Percentiles rank a stretch among this genome's conserved stretches.
Evolutionary conservation across 2,888 invertebrate genomes (phyloP).

Genomic region (Scaptomyza polygonia): DNA sequence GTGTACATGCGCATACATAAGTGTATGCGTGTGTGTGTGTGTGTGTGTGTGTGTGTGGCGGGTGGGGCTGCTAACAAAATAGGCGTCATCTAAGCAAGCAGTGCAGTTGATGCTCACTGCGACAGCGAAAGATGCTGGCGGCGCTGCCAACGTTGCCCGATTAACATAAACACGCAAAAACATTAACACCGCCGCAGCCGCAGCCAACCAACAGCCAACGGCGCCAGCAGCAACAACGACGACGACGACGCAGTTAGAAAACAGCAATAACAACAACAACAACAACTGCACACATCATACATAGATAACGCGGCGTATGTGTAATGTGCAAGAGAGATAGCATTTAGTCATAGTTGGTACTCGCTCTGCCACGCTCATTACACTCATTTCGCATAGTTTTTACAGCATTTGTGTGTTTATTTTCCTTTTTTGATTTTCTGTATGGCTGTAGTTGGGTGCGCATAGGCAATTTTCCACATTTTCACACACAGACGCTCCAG

Average conservation of each 20-base stretch:
- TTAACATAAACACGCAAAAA: slow-evolving; percentile 84
- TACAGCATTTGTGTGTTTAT: slow-evolving; percentile 29
- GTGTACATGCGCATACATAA: slow-evolving; percentile 22
- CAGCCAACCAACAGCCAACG: slow-evolving; percentile 72
- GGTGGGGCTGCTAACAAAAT: slow-evolving; percentile 57
- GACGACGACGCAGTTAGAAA: slow-evolving; percentile 80
- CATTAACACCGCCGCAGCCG: slow-evolving; percentile 73
- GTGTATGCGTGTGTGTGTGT: slow-evolving; percentile 23
- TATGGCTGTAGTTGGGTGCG: slow-evolving; percentile 67
- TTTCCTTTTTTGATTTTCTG: slow-evolving; percentile 12
- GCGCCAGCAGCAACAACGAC: slow-evolving; percentile 51
- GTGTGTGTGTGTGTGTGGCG: slow-evolving; percentile 26
- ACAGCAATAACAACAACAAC: slow-evolving; percentile 59
- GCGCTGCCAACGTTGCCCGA: slow-evolving; percentile 67
- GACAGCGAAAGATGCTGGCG: slow-evolving; percentile 21
- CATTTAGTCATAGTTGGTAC: slow-evolving; percentile 39
- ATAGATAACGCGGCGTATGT: slow-evolving; percentile 80
- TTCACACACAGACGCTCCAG: slow-evolving; percentile 58
- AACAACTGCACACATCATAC: slow-evolving; percentile 56
- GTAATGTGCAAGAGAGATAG: slow-evolving; percentile 67
- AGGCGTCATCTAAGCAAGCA: slow-evolving; percentile 78
- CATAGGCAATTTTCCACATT: slow-evolving; percentile 81
- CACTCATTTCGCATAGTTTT: slow-evolving; percentile 73
- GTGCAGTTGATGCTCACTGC: slow-evolving; percentile 27
- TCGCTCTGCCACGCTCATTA: slow-evolving; percentile 78